Evolutionary conservation across 2,888 invertebrate genomes (phyloP).

Genomic region (Thelaira solivaga): DNA sequence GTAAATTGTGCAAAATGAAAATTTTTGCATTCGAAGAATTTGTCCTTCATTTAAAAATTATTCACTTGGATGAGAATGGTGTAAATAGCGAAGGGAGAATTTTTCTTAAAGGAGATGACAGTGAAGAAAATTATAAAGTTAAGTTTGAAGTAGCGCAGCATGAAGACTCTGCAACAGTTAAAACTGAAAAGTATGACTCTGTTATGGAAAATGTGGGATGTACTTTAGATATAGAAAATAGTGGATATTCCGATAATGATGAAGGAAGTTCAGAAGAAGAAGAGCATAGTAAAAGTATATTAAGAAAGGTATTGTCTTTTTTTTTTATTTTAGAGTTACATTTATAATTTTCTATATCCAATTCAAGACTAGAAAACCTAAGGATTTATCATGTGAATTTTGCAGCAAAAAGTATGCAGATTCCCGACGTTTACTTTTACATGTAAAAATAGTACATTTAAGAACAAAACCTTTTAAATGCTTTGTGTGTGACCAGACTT

Average conservation of each 20-base stretch:
- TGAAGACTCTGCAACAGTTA: neutral
- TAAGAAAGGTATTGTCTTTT: conserved; percentile 42
- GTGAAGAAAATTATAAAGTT: neutral
- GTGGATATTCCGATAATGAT: conserved; percentile 1
- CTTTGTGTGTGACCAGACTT: conserved; percentile 32
- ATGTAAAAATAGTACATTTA: conserved; percentile 47
- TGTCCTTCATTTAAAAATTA: conserved; percentile 55
- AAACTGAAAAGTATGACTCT: neutral
- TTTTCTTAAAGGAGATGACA: neutral
- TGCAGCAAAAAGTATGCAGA: conserved; percentile 47
- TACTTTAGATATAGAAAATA: conserved; percentile 11
- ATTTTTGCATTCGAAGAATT: conserved; percentile 57
- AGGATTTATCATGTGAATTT: conserved; percentile 44
- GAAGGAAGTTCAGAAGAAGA: conserved; percentile 29
- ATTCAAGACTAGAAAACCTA: conserved; percentile 40
- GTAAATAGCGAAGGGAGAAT: neutral
- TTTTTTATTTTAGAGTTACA: neutral
- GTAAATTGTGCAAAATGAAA: conserved; percentile 55
- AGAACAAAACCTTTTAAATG: conserved; percentile 48
- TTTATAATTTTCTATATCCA: neutral
- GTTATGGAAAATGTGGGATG: neutral
- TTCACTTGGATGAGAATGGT: conserved; percentile 42
- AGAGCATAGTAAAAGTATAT: conserved; percentile 40
- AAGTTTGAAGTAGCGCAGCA: conserved; percentile 19
- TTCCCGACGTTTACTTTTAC: conserved; percentile 34